phyloP scores from a whole-genome alignment of 92 coral and sea anemone species.

The Porites evermanni region DNA sequence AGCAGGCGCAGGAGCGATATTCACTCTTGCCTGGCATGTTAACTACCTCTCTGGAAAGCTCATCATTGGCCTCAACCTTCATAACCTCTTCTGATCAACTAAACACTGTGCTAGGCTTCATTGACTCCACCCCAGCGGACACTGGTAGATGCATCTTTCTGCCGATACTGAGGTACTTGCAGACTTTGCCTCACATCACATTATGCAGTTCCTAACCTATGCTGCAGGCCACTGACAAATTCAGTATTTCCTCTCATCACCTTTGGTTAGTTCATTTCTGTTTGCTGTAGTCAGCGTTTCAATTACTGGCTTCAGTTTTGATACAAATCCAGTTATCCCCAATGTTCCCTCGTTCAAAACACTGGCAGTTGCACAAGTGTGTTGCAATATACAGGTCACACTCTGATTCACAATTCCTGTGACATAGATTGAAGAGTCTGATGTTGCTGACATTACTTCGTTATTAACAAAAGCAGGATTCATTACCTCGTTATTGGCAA shows the following conservation, averaged over 20 bases:
- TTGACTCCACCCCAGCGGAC: too few species aligned
- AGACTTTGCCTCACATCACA: too few species aligned
- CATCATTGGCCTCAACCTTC: not conserved
- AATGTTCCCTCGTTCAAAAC: conserved; percentile 36
- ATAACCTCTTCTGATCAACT: too few species aligned
- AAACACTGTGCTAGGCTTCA: too few species aligned
- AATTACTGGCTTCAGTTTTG: conserved; percentile 36
- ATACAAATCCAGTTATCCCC: conserved; percentile 20
- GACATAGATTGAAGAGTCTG: conserved; percentile 45
- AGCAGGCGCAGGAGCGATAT: too few species aligned
- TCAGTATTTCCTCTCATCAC: conserved; percentile 36
- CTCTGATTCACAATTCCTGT: conserved; percentile 50
- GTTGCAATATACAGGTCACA: conserved; percentile 35
- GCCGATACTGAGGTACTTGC: too few species aligned
- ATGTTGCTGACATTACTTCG: conserved; percentile 6
- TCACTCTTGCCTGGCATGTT: too few species aligned
- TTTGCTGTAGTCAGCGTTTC: conserved; percentile 62
- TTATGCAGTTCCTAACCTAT: too few species aligned
- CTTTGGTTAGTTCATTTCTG: conserved; percentile 33
- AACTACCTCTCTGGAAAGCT: not conserved
- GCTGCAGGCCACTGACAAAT: not conserved
- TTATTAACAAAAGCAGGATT: not conserved
- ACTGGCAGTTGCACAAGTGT: conserved; percentile 65
- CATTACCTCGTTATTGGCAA: not conserved
- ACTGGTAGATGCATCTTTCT: too few species aligned